A percentile compares a stretch with the other conserved stretches of the same genome.
phyloP scores from a whole-genome alignment of 2,113 vertebrate genomes.

The Jacana jacana region DNA sequence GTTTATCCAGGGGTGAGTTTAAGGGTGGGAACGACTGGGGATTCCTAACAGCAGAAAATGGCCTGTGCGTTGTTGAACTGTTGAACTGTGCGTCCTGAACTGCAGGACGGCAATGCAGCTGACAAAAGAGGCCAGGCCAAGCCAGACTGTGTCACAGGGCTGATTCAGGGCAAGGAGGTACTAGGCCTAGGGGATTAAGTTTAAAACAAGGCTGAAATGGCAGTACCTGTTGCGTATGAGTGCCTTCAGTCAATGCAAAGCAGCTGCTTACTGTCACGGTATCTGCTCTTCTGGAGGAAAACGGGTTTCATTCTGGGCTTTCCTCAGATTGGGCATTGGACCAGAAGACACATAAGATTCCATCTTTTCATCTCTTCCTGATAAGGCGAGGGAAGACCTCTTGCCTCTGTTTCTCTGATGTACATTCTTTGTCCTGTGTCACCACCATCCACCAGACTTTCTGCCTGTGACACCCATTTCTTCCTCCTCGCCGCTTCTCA shows the following conservation, averaged over 20 bases:
- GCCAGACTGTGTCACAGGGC: neutral
- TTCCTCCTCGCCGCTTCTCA: slow-evolving; percentile 1
- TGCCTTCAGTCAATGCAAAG: neutral
- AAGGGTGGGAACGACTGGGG: neutral
- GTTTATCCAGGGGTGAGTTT: neutral
- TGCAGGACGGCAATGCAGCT: neutral
- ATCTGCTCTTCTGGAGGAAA: neutral
- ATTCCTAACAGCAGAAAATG: neutral
- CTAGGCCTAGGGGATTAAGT: neutral
- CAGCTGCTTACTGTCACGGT: neutral
- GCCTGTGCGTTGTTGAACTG: rapidly evolving
- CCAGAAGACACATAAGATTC: neutral
- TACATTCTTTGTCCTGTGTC: neutral
- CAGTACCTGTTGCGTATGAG: neutral
- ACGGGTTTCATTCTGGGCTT: neutral
- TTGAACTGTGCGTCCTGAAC: too few species aligned
- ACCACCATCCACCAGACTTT: neutral
- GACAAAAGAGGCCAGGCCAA: neutral
- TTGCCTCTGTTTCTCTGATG: neutral
- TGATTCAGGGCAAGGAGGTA: neutral
- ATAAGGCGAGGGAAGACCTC: neutral
- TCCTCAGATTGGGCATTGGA: neutral
- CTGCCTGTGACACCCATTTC: neutral
- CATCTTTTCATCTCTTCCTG: neutral
- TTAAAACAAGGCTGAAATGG: neutral